Evolutionary conservation across 2,888 invertebrate genomes (phyloP).

Genomic region (Lycaena phlaeas): DNA sequence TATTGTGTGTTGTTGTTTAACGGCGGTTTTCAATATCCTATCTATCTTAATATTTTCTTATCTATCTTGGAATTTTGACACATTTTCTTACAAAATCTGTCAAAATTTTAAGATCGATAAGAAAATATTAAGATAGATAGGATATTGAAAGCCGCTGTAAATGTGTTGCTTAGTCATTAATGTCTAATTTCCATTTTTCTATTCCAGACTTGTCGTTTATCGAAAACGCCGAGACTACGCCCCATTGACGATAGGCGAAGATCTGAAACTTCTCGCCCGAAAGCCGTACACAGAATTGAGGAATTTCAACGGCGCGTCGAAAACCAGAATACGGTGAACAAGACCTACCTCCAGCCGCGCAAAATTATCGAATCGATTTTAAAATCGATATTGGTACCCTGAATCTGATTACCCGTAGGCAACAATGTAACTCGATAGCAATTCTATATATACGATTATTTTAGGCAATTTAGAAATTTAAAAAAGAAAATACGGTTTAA

Average conservation of each 20-base stretch:
- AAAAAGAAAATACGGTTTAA: background rate
- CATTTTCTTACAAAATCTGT: too few species aligned
- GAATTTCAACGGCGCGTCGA: conserved; percentile 50
- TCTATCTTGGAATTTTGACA: too few species aligned
- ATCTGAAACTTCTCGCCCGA: conserved; percentile 41
- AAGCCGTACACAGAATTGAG: conserved; percentile 55
- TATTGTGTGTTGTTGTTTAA: too few species aligned
- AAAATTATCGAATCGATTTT: background rate
- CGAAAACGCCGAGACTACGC: conserved; percentile 44
- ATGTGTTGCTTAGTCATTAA: too few species aligned
- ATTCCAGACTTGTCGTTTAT: conserved; percentile 62
- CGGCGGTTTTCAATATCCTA: too few species aligned
- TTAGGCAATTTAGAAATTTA: background rate
- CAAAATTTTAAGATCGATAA: too few species aligned
- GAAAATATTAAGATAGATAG: too few species aligned
- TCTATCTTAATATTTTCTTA: too few species aligned
- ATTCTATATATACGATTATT: conserved; percentile 4
- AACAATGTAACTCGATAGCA: background rate
- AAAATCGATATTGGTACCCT: background rate
- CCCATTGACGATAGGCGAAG: conserved; percentile 36
- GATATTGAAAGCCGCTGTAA: too few species aligned
- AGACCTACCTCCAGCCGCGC: conserved; percentile 10
- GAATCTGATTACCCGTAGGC: background rate
- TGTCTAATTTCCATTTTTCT: too few species aligned
- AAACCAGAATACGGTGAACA: conserved; percentile 41